Percentiles rank a stretch among this genome's conserved stretches.
These are phyloP conservation scores for Pelochelys cantorii DNA, from an alignment of 2,797 vertebrate species.

Conservation along the genomic window DNA sequence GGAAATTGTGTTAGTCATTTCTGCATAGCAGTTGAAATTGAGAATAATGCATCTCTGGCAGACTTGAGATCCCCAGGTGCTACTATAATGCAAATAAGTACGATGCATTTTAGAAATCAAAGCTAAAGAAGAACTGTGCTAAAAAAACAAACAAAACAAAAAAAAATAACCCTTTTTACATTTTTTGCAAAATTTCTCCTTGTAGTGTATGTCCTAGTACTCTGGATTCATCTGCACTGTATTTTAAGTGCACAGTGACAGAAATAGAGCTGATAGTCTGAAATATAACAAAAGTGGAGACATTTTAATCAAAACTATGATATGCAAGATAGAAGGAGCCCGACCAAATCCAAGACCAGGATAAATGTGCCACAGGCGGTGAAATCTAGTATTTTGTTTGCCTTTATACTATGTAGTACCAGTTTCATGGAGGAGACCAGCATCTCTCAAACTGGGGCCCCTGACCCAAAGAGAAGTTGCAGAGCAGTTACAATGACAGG, in stretches of 20 bases:
- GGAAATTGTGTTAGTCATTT: background rate
- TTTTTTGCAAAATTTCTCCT: background rate
- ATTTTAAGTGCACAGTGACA: background rate
- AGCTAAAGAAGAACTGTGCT: background rate
- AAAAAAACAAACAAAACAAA: background rate
- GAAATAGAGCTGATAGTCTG: fast-evolving
- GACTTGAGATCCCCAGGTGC: background rate
- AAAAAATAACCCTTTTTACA: fast-evolving
- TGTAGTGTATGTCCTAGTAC: fast-evolving
- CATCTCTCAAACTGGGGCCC: too few species aligned
- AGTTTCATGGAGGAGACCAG: too few species aligned
- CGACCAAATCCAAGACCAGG: too few species aligned
- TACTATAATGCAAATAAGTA: background rate
- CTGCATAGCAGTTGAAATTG: background rate
- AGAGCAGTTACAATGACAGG: too few species aligned
- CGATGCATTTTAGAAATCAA: background rate
- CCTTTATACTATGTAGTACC: too few species aligned
- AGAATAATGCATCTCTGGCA: background rate
- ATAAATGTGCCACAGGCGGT: too few species aligned
- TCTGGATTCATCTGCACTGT: background rate
- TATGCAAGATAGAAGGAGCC: fast-evolving
- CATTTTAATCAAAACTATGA: background rate
- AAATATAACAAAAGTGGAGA: fast-evolving
- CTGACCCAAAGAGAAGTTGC: too few species aligned
- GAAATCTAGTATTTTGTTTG: too few species aligned